Evolutionary conservation across 2,113 vertebrate species (phyloP).

Genomic region (Callocephalon fimbriatum): DNA sequence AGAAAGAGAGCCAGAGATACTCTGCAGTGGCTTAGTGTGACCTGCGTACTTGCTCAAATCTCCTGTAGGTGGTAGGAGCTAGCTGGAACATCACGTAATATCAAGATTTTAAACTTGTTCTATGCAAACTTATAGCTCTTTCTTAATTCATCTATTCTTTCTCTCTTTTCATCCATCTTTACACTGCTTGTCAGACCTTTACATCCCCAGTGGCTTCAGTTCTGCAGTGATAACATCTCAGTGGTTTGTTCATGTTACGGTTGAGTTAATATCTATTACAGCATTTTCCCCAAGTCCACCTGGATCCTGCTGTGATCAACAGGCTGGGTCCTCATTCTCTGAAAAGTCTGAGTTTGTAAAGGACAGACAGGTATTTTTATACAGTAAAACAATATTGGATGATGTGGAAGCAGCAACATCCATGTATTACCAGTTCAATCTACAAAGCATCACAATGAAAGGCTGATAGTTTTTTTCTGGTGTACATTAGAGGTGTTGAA

Average conservation of each 20-base stretch:
- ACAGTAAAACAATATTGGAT: not conserved
- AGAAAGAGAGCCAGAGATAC: fast-evolving
- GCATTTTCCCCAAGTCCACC: not conserved
- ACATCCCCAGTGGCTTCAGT: not conserved
- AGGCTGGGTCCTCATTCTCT: not conserved
- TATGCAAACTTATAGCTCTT: not conserved
- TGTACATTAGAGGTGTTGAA: not conserved
- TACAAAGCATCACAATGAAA: not conserved
- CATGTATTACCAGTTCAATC: not conserved
- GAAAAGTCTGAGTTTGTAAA: not conserved
- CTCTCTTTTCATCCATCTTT: not conserved
- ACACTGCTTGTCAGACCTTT: not conserved
- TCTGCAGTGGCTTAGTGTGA: not conserved
- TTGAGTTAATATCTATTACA: not conserved
- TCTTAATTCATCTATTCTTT: not conserved
- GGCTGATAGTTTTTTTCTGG: not conserved
- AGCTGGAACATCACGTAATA: not conserved
- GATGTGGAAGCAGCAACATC: not conserved
- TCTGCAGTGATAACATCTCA: not conserved
- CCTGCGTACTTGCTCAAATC: not conserved
- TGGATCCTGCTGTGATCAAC: not conserved
- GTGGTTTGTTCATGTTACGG: not conserved
- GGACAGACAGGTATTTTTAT: not conserved
- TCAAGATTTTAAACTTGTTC: not conserved
- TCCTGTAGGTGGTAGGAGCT: not conserved